Percentiles rank a stretch among this genome's conserved stretches.
Evolutionary conservation across 1,140 invertebrate species (phyloP).

Genomic region (Drosophila watanabei): DNA sequence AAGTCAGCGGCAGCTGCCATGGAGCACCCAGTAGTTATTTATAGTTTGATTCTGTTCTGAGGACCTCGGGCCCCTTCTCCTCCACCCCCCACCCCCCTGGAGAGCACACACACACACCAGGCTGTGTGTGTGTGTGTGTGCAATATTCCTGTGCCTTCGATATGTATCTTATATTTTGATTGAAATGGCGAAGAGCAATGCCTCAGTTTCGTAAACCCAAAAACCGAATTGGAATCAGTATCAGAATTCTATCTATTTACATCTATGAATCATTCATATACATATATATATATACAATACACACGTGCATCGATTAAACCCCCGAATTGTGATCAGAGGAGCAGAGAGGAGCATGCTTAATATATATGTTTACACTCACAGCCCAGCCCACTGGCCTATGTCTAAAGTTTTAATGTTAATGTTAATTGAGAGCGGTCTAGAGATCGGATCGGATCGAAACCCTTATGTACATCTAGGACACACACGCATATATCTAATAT

Average conservation of each 20-base stretch:
- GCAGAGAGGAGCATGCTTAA: constrained; percentile 16
- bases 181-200: constrained; percentile 36
- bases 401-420: constrained; percentile 42
- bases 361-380: constrained; percentile 36
- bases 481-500: constrained; percentile 32
- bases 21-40: constrained; percentile 32
- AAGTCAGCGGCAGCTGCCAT: constrained; percentile 15
- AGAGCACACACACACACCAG: neutral
- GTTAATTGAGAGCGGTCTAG: constrained; percentile 25
- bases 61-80: constrained; percentile 26
- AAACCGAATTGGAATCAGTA: constrained; percentile 5
- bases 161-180: constrained; percentile 60
- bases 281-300: neutral
- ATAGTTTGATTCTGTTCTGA: constrained; percentile 39
- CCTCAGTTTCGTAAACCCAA: constrained; percentile 19
- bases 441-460: constrained; percentile 8
- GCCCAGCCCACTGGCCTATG: constrained; percentile 17
- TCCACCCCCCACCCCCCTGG: constrained; percentile 40
- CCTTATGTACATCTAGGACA: constrained; percentile 26
- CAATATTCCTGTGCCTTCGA: constrained; percentile 76
- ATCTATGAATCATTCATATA: constrained; percentile 47
- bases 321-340: constrained; percentile 42
- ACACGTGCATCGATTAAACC: constrained; percentile 27
- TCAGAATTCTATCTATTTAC: constrained; percentile 51
- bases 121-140: constrained; percentile 29